Conservation (phyloP, 2,888 invertebrate genomes). For the Drosophila subquinaria region DNA sequence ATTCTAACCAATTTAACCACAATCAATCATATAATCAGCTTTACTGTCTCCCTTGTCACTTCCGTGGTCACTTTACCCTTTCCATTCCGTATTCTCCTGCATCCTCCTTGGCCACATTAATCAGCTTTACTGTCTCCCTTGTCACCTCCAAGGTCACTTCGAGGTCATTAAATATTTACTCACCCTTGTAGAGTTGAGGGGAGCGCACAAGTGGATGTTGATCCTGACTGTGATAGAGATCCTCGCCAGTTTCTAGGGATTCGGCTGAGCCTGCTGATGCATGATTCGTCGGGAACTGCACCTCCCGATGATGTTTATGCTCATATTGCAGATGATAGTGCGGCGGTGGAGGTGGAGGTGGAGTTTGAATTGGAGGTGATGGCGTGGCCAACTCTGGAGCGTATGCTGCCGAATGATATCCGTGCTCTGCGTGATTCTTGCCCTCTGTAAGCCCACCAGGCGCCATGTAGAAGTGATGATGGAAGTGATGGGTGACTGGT, state of each 20-base stretch:
- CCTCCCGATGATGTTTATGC: not conserved
- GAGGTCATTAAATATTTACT: not conserved
- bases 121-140: too few species aligned
- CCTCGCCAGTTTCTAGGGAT: constrained; percentile 55
- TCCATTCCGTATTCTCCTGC: not conserved
- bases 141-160: not conserved
- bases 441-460: constrained; percentile 30
- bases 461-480: constrained; percentile 85
- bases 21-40: too few species aligned
- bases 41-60: too few species aligned
- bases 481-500: constrained; percentile 83
- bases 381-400: constrained; percentile 25
- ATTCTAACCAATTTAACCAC: too few species aligned
- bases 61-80: not conserved
- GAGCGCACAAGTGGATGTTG: constrained; percentile 53
- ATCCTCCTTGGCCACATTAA: not conserved
- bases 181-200: constrained; percentile 65
- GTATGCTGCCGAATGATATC: constrained; percentile 32
- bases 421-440: constrained; percentile 19
- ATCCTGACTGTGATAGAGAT: constrained; percentile 50
- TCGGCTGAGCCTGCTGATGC: constrained; percentile 50
- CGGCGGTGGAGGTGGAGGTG: not conserved
- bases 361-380: not conserved
- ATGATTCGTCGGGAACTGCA: constrained; percentile 44
- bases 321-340: constrained; percentile 5